Percentiles rank a stretch among this genome's conserved stretches.
Evolutionary conservation across 2,888 invertebrate genomes (phyloP).

Genomic region (Oxytorus armatus): DNA sequence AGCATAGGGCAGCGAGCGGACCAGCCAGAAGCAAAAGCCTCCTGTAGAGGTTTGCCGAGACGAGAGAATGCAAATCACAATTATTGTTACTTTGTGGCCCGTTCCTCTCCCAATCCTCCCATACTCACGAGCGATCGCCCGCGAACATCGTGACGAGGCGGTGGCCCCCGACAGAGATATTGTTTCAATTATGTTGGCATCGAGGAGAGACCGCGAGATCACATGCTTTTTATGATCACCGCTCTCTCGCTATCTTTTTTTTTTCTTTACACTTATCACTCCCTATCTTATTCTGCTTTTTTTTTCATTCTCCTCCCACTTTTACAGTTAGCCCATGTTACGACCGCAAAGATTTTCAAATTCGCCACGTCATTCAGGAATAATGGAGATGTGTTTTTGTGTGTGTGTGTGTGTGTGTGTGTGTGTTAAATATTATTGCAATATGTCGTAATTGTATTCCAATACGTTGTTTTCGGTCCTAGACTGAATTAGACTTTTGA

Average conservation of each 20-base stretch:
- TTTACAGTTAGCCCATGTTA: no score
- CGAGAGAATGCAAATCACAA: slow-evolving; percentile 70
- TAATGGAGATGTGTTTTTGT: no score
- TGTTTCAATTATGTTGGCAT: slow-evolving; percentile 71
- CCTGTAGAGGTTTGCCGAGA: not conserved
- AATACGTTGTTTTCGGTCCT: no score
- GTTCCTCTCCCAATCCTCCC: not conserved
- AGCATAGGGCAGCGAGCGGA: slow-evolving; percentile 57
- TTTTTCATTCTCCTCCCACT: no score
- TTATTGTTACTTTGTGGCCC: slow-evolving; percentile 62
- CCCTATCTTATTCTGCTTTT: no score
- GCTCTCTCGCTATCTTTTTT: slow-evolving; percentile 21
- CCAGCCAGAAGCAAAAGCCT: slow-evolving; percentile 52
- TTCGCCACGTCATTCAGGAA: no score
- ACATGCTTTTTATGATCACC: slow-evolving; percentile 16
- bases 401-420: no score
- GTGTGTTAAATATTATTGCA: no score
- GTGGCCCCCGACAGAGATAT: slow-evolving; percentile 67
- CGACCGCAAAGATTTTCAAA: no score
- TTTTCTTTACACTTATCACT: slow-evolving; percentile 16
- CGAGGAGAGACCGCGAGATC: slow-evolving; percentile 51
- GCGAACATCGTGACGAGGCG: slow-evolving; percentile 67
- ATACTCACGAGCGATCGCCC: no score
- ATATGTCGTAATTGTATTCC: no score
- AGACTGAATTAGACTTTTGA: no score